Evolutionary conservation across 1,140 invertebrate species (phyloP).

Genomic region (Idris sp.): DNA sequence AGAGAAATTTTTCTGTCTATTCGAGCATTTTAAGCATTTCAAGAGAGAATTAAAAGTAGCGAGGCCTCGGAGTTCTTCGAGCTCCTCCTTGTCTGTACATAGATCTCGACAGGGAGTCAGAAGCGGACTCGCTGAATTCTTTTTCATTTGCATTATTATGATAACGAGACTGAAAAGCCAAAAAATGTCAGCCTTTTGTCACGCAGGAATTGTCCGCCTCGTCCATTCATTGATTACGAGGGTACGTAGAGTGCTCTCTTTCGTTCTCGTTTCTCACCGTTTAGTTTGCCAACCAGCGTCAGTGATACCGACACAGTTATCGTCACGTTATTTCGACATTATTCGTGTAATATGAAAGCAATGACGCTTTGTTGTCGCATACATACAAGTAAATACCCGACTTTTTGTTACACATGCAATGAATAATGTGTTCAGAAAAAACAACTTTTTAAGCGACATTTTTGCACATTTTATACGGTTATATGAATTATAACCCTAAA

Average conservation of each 20-base stretch:
- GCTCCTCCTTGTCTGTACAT: conserved; percentile 60
- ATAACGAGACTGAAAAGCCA: conserved; percentile 76
- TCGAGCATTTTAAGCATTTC: conserved; percentile 62
- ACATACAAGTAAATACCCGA: conserved; percentile 34
- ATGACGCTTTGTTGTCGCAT: conserved; percentile 40
- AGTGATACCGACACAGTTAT: conserved; percentile 62
- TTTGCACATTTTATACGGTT: conserved; percentile 17
- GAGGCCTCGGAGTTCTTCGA: conserved; percentile 58
- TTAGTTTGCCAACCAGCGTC: conserved; percentile 60
- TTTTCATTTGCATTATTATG: conserved; percentile 77
- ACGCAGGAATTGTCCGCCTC: conserved; percentile 75
- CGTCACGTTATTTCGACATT: conserved; percentile 57
- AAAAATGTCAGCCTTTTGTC: conserved; percentile 76
- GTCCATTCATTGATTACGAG: conserved; percentile 77
- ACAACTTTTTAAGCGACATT: conserved; percentile 7
- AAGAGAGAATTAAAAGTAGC: conserved; percentile 64
- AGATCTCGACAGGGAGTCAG: conserved; percentile 60
- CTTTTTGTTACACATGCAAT: conserved; percentile 33
- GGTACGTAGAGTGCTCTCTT: conserved; percentile 63
- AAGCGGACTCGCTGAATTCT: conserved; percentile 69
- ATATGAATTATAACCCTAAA: conserved; percentile 15
- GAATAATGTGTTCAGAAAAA: conserved; percentile 18
- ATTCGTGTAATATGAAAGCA: conserved; percentile 48
- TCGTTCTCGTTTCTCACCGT: conserved; percentile 62
- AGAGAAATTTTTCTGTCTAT: conserved; percentile 54